Base-by-base conservation (phyloP, 2,888 invertebrate species). In the Pomacea canaliculata region DNA sequence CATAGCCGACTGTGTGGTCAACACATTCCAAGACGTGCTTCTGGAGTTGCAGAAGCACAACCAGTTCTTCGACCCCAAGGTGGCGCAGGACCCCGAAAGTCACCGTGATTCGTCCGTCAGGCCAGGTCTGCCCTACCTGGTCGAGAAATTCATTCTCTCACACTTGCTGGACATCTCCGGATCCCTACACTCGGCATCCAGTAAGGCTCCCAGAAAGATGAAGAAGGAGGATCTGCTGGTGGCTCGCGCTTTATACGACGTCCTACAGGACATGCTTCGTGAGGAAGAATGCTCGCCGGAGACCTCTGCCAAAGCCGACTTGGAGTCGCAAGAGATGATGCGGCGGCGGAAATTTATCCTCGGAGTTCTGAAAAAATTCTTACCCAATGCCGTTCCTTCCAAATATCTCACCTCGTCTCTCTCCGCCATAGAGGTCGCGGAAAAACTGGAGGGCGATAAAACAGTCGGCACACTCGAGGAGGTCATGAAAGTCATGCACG, bases 141-240 rank as follows among this genome's bases (percentile, higher is more conserved):
- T 73, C 67, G 73, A 73, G 59, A 37, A 73, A n/a, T 73, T 73
- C 67, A 73, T 73, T 48, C 67, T 73, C n/a, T 5, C 37, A 51
- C 23, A 67, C 59, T 19, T 73, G 56, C 67, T 66, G 46, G n/a
- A 46, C n/a, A 67, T 73, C 37, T 3, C 46, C n/a, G 13, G 37
- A 18, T 56, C 51, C 37, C 9, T 73, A 27, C 7, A 23, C n/a
- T 56, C n/a, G 5, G 27, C 37, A n/a, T n/a, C 23, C 37, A 27
- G 18, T 0, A 8, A 16, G 12, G 10, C 23, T 27, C 23, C 51
- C 23, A 18, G 27, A 1, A 18, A 16, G 23, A 16, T 72, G 51
- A 56, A 51, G 56, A 59, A 49, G 56, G 73, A 73, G 23, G 59
- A 59, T 18, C 49, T 60, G 37, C 16, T 60, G 56, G 73, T 73